Base-by-base conservation (phyloP, 2,113 vertebrate genomes). In the Amphilophus citrinellus region DNA sequence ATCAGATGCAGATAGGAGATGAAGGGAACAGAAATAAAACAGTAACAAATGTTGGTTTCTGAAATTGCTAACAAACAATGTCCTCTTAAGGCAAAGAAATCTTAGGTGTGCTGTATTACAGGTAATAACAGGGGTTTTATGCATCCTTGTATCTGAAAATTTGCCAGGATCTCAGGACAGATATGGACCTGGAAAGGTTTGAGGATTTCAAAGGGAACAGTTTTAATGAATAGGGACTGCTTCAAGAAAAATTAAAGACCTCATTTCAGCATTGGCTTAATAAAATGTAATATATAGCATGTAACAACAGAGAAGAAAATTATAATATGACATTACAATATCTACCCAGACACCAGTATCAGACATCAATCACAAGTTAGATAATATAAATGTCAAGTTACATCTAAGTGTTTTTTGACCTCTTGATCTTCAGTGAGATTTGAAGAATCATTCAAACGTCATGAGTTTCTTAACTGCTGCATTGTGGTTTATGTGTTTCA, bases 31-130 rank as follows among this genome's bases (percentile, higher is more conserved):
- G 17, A 58, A 57, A 56, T 58, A 30, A 88, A 60, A 10, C 35
- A 84, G 35, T 37, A 84, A 88, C 73, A 79, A 84, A 83, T 66
- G 65, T 24, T 22, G 56, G 15, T 39, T 65, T 83, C 9, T 79
- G 66, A 83, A 42, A 78, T 61, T 62, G 39, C 8, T 78, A 24
- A 60, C 27, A 63, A 60, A 73, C 58, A 66, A 32, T 62, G 65
- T 80, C 61, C 24, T 75, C 10, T 50, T 56, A 9, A 57, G 78
- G 14, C 57, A 75, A 66, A 62, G 3, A 30, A 53, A 32, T 60
- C 5, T 24, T 79, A 32, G 32, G 30, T 57, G 58, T 80, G 39
- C 56, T 44, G 3, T 56, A 56, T 11, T 58, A 13, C 37, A 22
- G 8, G 44, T 39, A 22, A 63, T 9, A 27, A 37, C 17, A 50